Conservation (phyloP, 2,113 vertebrate genomes). For the Urocitellus parryii region DNA sequence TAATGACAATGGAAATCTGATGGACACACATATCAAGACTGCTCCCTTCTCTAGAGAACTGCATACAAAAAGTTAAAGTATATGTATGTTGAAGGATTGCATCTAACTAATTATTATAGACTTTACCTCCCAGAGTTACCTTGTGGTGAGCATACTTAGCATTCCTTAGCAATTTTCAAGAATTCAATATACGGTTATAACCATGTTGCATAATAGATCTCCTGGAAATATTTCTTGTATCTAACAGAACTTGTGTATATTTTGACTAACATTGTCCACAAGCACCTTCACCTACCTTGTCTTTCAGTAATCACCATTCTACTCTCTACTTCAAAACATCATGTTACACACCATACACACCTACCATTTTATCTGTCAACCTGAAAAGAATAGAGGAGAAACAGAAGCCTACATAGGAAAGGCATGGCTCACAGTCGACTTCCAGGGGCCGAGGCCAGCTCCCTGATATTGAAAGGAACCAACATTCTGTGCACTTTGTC, state of each 20-base stretch:
- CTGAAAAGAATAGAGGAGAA: neutral
- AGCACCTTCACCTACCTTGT: neutral
- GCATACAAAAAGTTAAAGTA: neutral
- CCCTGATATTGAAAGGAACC: neutral
- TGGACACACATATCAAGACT: neutral
- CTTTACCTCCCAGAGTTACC: neutral
- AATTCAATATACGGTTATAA: neutral
- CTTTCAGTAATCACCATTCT: neutral
- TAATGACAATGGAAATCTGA: neutral
- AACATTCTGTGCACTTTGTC: neutral
- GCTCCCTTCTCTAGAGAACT: neutral
- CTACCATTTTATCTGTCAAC: neutral
- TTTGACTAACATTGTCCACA: neutral
- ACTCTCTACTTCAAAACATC: neutral
- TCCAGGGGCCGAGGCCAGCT: neutral
- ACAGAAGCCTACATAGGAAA: neutral
- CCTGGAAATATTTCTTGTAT: neutral
- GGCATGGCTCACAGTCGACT: too few relatives aligned
- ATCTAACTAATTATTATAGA: neutral
- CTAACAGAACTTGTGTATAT: neutral
- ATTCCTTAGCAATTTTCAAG: neutral
- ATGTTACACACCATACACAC: neutral
- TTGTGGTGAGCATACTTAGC: neutral
- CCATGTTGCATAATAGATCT: neutral
- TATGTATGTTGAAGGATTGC: too few relatives aligned